phyloP scores from a whole-genome alignment of 2,797 vertebrate species.

The Cossypha dichroa region DNA sequence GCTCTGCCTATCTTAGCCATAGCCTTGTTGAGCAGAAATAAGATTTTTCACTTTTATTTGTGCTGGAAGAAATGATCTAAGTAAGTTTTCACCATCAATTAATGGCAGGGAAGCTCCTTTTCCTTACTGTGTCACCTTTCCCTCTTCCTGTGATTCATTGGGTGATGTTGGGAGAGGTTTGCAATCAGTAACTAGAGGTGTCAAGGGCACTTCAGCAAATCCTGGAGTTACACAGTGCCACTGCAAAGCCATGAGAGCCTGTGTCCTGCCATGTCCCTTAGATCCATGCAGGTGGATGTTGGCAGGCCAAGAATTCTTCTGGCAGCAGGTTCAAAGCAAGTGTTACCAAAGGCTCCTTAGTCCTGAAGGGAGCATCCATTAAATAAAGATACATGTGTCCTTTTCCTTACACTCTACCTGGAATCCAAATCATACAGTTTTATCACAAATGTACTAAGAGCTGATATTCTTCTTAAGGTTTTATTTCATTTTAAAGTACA shows the following conservation, averaged over 20 bases:
- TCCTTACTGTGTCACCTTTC: neutral
- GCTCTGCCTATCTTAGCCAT: neutral
- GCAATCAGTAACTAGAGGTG: neutral
- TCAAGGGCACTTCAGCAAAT: neutral
- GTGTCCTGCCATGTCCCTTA: neutral
- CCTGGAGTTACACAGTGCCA: neutral
- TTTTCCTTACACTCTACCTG: neutral
- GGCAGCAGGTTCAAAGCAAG: neutral
- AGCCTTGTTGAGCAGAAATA: neutral
- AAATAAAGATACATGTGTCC: neutral
- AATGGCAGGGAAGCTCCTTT: neutral
- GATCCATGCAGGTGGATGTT: rapidly evolving
- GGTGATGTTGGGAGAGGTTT: rapidly evolving
- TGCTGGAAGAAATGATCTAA: rapidly evolving
- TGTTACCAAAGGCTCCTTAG: neutral
- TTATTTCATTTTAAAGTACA: neutral
- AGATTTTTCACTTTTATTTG: neutral
- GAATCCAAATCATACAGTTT: neutral
- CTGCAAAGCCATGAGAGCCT: neutral
- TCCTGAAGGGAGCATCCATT: neutral
- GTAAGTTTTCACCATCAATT: neutral
- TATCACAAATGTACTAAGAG: neutral
- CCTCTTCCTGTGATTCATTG: neutral
- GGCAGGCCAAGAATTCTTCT: neutral
- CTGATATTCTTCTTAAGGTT: neutral